These are phyloP conservation scores for Shargacucullia verbasci DNA, from an alignment of 2,888 invertebrate species.

Conservation along the genomic window DNA sequence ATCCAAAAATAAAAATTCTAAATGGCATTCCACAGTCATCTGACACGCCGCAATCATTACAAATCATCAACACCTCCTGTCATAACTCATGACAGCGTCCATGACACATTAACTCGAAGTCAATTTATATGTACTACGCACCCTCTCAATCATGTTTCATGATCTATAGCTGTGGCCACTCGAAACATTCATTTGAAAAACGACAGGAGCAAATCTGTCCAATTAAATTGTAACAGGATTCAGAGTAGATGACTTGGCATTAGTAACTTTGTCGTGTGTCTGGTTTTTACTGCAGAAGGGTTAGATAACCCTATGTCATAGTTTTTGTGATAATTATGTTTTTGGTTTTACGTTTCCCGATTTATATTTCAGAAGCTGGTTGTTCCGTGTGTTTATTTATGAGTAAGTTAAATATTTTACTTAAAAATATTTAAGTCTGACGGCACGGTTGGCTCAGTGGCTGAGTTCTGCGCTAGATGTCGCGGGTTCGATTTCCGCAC, in stretches of 20 bases:
- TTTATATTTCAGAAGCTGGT: background rate
- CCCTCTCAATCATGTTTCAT: conserved; percentile 66
- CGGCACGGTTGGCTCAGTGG: too few species aligned
- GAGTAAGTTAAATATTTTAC: too few species aligned
- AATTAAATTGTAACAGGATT: conserved; percentile 83
- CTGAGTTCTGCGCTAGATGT: too few species aligned
- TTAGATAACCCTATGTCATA: conserved; percentile 32
- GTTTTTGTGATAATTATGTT: conserved; percentile 8
- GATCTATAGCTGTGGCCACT: conserved; percentile 59
- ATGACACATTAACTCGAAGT: conserved; percentile 46
- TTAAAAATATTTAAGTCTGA: too few species aligned
- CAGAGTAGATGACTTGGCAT: conserved; percentile 64
- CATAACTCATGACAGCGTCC: conserved; percentile 40
- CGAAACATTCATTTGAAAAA: conserved; percentile 69
- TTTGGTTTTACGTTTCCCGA: background rate
- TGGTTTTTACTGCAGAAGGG: conserved; percentile 44
- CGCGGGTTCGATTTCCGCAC: too few species aligned
- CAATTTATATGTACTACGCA: conserved; percentile 74
- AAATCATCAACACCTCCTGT: conserved; percentile 34
- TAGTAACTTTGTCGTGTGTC: conserved; percentile 58
- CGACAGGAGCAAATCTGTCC: conserved; percentile 71
- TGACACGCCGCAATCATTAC: conserved; percentile 38
- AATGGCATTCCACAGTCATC: conserved; percentile 21
- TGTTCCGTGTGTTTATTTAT: background rate
- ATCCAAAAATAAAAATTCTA: conserved; percentile 7